Evolutionary conservation across 1,140 invertebrate species (phyloP).

Genomic region (Zaprionus ghesquierei): DNA sequence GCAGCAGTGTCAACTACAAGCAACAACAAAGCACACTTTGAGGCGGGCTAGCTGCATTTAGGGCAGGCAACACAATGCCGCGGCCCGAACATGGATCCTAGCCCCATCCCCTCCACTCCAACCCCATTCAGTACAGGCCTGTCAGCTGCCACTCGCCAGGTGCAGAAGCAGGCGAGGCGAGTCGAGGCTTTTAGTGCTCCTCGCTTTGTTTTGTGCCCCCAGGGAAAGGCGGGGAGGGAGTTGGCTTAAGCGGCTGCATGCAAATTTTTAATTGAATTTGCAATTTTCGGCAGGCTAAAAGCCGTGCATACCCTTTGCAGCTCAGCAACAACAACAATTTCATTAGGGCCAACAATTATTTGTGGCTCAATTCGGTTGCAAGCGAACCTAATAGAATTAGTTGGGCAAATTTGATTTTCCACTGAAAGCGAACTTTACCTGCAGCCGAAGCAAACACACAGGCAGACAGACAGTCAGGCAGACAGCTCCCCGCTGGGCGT

Average conservation of each 20-base stretch:
- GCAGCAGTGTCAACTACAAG: slow-evolving; percentile 54
- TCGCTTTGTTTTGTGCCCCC: background rate
- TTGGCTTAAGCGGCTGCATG: slow-evolving; percentile 6
- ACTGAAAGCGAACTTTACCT: slow-evolving; percentile 38
- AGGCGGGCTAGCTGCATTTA: slow-evolving; percentile 24
- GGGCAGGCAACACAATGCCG: slow-evolving; percentile 18
- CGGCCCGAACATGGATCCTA: slow-evolving; percentile 9
- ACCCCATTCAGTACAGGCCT: background rate
- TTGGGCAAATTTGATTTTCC: slow-evolving; percentile 59
- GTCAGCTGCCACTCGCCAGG: slow-evolving; percentile 16
- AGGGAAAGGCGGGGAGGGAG: background rate
- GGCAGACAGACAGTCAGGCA: background rate
- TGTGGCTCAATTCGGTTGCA: slow-evolving; percentile 33
- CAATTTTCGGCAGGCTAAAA: slow-evolving; percentile 39
- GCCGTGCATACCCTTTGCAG: background rate
- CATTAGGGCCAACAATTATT: slow-evolving; percentile 57
- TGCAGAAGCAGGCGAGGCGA: background rate
- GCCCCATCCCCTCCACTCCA: background rate
- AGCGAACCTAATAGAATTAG: slow-evolving; percentile 56
- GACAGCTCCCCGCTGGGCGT: slow-evolving; percentile 21
- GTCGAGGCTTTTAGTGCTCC: background rate
- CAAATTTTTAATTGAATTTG: slow-evolving; percentile 74
- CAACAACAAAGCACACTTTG: slow-evolving; percentile 24
- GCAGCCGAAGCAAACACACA: background rate
- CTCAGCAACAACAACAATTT: slow-evolving; percentile 19